phyloP scores from a whole-genome alignment of 2,888 invertebrate genomes.

The Pollenia amentaria region DNA sequence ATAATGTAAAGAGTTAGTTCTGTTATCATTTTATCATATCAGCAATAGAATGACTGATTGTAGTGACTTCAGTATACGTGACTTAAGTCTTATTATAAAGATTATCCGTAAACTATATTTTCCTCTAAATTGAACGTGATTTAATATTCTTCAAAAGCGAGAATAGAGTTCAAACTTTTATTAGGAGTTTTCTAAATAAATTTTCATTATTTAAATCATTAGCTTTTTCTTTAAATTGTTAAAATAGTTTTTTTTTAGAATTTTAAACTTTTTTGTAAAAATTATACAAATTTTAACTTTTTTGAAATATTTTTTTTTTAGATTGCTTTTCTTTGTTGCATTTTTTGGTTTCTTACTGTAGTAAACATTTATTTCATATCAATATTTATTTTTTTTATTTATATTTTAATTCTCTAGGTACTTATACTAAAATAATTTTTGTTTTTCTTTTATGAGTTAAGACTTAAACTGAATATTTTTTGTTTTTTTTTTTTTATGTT shows the following conservation, averaged over 20 bases:
- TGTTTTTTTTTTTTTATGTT: constrained; percentile 57
- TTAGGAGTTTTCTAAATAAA: no score
- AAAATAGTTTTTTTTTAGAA: not conserved
- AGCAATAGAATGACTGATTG: no score
- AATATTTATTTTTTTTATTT: constrained; percentile 32
- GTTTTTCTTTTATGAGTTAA: constrained; percentile 73
- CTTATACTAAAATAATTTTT: constrained; percentile 48
- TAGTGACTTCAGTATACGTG: no score
- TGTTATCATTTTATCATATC: no score
- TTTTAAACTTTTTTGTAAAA: constrained; percentile 74
- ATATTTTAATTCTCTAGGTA: constrained; percentile 50
- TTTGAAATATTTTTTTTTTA: constrained; percentile 63
- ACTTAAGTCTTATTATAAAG: no score
- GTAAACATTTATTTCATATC: constrained; percentile 63
- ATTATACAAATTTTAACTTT: constrained; percentile 79
- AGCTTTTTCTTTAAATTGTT: not conserved
- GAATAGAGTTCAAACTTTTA: no score
- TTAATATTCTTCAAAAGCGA: no score
- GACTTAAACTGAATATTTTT: constrained; percentile 68
- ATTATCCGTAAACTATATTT: no score
- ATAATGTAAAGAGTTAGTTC: no score
- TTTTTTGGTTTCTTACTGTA: constrained; percentile 43
- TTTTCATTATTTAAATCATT: not conserved
- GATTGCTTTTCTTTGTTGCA: constrained; percentile 65
- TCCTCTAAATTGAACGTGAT: no score